Base-by-base conservation (phyloP, 2,797 vertebrate genomes). In the Benthosema pterotum region DNA sequence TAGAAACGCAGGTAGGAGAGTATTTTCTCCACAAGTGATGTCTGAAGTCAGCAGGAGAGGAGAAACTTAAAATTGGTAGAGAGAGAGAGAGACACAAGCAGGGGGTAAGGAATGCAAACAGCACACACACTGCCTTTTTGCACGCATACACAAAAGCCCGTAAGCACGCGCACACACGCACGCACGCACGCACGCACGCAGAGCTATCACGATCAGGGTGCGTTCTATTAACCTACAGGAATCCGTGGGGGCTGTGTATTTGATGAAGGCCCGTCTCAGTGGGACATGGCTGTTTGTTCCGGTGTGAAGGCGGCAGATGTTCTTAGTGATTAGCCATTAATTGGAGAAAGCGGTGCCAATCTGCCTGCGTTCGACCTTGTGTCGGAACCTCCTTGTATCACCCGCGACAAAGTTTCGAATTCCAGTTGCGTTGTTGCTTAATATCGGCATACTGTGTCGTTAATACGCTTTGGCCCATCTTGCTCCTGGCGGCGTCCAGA, bases 261-360 rank as follows among this genome's bases (percentile, higher is more conserved):
- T 78, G 72, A 79, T 75, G 63, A 80, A 82, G 69, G 66, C 76
- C 71, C 25, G 63, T 67, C 83, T 83, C 69, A 3, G 61, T 59
- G 83, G 83, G 65, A 79, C 47, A 46, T 25, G 32, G 43, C 55
- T 79, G 75, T 86, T 83, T 83, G 83, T 82, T 84, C 60, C 77
- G 75, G 65, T 78, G 81, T 64, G 32, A 69, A 66, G 42, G 42
- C 75, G 77, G 85, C 86, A 90, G 87, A 86, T 88, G 88, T 87
- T 88, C 80, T 82, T 68, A 77, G 82, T 83, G 74, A 86, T 88
- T 87, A 85, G 83, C 74, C 81, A 81, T 88, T 89, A 87, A 88
- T 82, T 88, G 79, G 69, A 66, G 78, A 84, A 78, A 50, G 67
- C 83, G 42, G 77, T 54, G 69, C 74, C 82, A 84, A 72, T 87